phyloP scores from a whole-genome alignment of 2,797 vertebrate genomes.

The Sitta carolinensis region DNA sequence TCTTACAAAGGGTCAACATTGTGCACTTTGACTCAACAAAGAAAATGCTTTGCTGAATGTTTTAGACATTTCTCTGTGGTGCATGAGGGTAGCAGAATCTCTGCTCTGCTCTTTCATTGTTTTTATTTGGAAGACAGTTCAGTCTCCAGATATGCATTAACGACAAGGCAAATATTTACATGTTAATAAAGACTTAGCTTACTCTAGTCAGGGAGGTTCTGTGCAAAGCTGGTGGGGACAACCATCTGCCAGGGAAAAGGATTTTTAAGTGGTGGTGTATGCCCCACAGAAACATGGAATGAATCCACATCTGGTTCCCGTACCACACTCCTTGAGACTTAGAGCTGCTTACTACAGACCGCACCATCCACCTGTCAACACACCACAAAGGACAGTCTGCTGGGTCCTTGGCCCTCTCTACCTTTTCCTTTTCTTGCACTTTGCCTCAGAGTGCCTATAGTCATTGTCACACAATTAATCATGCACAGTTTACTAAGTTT shows the following conservation, averaged over 20 bases:
- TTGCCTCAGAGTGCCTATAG: neutral
- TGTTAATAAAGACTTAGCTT: neutral
- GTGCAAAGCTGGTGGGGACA: neutral
- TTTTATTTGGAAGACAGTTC: neutral
- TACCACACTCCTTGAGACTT: neutral
- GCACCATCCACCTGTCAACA: neutral
- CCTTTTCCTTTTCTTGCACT: neutral
- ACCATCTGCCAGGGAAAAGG: neutral
- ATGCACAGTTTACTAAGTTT: neutral
- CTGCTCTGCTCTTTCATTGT: neutral
- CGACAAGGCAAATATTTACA: constrained; percentile 28
- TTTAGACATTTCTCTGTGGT: neutral
- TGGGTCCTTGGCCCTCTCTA: neutral
- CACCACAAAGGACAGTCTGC: neutral
- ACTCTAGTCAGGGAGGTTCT: neutral
- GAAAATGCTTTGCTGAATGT: neutral
- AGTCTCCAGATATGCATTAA: neutral
- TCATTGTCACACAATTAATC: neutral
- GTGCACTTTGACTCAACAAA: constrained; percentile 40
- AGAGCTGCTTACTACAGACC: neutral
- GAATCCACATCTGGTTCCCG: neutral
- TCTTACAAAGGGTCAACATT: constrained; percentile 43
- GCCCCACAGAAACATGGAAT: neutral
- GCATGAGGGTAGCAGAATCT: neutral
- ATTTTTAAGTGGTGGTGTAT: neutral